These are phyloP conservation scores for Lutjanus erythropterus DNA, from an alignment of 2,113 vertebrate species.

Conservation along the genomic window DNA sequence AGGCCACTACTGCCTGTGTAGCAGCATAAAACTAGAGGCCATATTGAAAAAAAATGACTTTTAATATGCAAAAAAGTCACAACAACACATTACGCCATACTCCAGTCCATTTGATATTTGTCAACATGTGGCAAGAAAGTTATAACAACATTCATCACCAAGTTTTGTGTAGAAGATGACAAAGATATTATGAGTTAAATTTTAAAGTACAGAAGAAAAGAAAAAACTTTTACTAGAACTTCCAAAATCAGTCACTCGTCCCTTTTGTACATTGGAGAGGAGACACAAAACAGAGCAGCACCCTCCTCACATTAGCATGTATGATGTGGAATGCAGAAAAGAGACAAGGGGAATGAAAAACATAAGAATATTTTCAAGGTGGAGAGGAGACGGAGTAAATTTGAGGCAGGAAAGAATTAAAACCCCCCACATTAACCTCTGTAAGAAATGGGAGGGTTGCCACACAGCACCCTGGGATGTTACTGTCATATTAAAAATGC, in stretches of 20 bases:
- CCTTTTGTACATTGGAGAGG: not conserved
- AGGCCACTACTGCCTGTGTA: not conserved
- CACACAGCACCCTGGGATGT: constrained; percentile 15
- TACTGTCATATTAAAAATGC: constrained; percentile 52
- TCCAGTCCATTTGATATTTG: no score
- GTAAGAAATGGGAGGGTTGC: constrained; percentile 17
- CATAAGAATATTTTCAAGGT: constrained; percentile 13
- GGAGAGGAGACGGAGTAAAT: constrained; percentile 16
- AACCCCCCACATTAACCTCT: constrained; percentile 24
- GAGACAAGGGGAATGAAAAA: constrained; percentile 12
- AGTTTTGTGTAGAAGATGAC: no score
- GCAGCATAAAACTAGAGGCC: not conserved
- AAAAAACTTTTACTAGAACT: not conserved
- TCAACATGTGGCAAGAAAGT: not conserved
- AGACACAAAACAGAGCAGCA: constrained; percentile 12
- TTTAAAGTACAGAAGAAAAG: not conserved
- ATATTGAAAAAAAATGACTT: not conserved
- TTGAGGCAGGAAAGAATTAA: constrained; percentile 2
- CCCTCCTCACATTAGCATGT: constrained; percentile 30
- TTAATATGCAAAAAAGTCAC: not conserved
- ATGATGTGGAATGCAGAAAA: not conserved
- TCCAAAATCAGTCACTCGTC: not conserved
- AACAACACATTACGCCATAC: not conserved
- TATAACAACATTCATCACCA: not conserved
- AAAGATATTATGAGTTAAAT: not conserved